These are phyloP conservation scores for Pseudomyrmex cubaensis DNA, from an alignment of 1,140 invertebrate genomes.

Conservation along the genomic window DNA sequence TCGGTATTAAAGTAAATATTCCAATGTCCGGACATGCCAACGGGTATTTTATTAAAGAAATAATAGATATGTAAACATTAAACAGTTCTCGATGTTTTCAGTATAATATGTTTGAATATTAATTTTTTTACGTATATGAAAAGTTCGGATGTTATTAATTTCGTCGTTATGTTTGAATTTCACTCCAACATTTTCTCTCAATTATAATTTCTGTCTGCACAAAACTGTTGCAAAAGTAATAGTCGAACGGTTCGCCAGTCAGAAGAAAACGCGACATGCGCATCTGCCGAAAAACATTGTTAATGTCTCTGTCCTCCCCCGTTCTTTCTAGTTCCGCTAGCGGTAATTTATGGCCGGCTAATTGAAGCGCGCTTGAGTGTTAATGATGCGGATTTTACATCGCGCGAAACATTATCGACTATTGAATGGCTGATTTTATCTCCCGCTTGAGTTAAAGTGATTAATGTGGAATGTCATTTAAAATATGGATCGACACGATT, in stretches of 20 bases:
- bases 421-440: conserved; percentile 41
- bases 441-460: conserved; percentile 21
- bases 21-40: too few species aligned
- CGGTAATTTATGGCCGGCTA: conserved; percentile 45
- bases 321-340: not conserved
- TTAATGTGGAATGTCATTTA: conserved; percentile 35
- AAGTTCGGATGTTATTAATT: not conserved
- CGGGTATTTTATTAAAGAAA: too few species aligned
- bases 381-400: conserved; percentile 54
- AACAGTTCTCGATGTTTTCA: too few species aligned
- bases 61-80: too few species aligned
- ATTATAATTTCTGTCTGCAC: not conserved
- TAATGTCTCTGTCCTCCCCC: conserved; percentile 17
- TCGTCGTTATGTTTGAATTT: not conserved
- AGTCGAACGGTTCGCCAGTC: not conserved
- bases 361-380: conserved; percentile 52
- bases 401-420: conserved; percentile 51
- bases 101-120: too few species aligned
- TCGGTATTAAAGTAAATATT: not conserved
- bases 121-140: too few species aligned
- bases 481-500: not conserved
- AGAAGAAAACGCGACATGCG: conserved; percentile 28
- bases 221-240: conserved; percentile 9
- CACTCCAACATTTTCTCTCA: conserved; percentile 27
- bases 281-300: conserved; percentile 49